Conservation (phyloP, 2,113 vertebrate species). For the Nothocercus nigrocapillus region DNA sequence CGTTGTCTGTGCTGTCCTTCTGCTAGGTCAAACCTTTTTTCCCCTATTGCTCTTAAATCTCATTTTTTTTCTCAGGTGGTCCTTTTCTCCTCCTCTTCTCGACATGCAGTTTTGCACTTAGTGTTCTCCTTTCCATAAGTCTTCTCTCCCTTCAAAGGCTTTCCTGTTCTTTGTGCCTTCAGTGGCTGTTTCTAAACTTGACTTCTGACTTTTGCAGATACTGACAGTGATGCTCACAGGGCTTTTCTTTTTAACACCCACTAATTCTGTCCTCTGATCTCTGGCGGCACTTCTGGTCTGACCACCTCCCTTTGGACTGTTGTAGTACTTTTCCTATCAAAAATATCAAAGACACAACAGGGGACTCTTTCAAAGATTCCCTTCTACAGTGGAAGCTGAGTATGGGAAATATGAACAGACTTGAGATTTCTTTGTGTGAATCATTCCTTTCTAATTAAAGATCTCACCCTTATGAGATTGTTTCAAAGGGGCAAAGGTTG, state of each 20-base stretch:
- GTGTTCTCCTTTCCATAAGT: background rate
- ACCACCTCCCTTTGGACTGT: background rate
- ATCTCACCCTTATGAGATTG: background rate
- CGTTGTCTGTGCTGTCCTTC: background rate
- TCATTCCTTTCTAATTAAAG: background rate
- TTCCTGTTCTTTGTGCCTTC: background rate
- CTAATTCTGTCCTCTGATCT: background rate
- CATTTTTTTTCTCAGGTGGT: background rate
- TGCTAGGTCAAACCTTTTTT: background rate
- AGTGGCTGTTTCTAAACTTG: background rate
- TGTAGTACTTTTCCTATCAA: background rate
- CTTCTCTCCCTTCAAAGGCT: background rate
- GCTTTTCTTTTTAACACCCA: background rate
- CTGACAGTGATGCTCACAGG: background rate
- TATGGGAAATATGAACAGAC: background rate
- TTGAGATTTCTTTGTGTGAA: background rate
- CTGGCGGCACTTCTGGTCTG: background rate
- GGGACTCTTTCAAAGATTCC: background rate
- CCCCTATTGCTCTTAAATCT: background rate
- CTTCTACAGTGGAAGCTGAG: background rate
- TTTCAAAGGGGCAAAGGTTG: background rate
- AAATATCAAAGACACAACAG: background rate
- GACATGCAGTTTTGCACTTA: background rate
- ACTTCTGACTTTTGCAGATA: background rate
- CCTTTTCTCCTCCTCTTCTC: background rate